These are phyloP conservation scores for Cochlearius cochlearius DNA, from an alignment of 2,113 vertebrate genomes.

Conservation along the genomic window DNA sequence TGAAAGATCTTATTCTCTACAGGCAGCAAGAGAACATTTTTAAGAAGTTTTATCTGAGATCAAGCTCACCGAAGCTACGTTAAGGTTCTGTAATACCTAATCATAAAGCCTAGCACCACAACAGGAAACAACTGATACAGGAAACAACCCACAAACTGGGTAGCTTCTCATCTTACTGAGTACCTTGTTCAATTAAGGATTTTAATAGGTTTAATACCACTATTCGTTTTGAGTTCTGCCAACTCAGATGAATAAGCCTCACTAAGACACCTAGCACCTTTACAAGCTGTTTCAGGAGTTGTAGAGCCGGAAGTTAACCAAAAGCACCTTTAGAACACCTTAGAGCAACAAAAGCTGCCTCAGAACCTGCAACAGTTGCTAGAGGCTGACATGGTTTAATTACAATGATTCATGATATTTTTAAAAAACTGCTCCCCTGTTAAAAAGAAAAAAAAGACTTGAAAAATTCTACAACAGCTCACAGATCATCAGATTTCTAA, in stretches of 20 bases:
- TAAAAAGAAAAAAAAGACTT: too few species aligned
- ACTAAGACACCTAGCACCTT: neutral
- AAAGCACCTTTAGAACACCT: neutral
- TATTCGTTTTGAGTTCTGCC: neutral
- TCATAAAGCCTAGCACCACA: neutral
- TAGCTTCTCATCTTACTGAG: neutral
- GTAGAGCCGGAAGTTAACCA: neutral
- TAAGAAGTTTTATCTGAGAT: neutral
- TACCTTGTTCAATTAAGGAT: neutral
- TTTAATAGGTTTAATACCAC: neutral
- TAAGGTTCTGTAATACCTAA: neutral
- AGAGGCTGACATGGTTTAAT: neutral
- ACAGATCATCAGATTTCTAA: neutral
- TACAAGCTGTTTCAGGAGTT: neutral
- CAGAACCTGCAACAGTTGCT: neutral
- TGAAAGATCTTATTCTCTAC: neutral
- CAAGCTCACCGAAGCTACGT: neutral
- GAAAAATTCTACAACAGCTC: neutral
- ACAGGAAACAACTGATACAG: neutral
- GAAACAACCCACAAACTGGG: neutral
- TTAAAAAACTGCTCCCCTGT: neutral
- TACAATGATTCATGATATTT: fast-evolving
- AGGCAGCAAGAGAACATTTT: neutral
- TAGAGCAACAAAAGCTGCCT: neutral
- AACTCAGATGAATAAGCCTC: neutral